Evolutionary conservation across 2,888 invertebrate genomes (phyloP).

Genomic region (Galerucella nymphaeae): DNA sequence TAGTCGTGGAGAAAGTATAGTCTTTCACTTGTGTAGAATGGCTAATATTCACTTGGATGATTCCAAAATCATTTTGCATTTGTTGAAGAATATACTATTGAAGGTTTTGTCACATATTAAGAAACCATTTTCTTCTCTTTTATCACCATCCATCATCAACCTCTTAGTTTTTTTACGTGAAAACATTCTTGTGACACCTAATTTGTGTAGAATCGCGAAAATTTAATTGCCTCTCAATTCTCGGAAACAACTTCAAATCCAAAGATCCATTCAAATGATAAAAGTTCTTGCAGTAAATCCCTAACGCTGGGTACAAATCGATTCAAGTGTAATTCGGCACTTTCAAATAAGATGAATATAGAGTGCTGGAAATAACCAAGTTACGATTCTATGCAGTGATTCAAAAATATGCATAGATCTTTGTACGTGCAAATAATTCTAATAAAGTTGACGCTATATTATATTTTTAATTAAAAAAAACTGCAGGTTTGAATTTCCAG

Average conservation of each 20-base stretch:
- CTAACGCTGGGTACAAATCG: not conserved
- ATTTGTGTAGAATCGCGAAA: not conserved
- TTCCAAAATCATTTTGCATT: too few species aligned
- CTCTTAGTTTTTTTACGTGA: too few species aligned
- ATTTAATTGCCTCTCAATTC: not conserved
- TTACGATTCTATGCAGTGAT: constrained; percentile 13
- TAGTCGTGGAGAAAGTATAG: too few species aligned
- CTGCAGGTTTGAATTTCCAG: not conserved
- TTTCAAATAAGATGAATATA: constrained; percentile 6
- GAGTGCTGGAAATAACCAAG: constrained; percentile 4
- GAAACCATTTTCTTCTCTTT: too few species aligned
- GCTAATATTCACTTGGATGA: too few species aligned
- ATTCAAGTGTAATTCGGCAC: constrained; percentile 10
- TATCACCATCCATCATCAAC: too few species aligned
- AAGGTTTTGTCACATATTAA: too few species aligned
- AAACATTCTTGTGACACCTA: not conserved
- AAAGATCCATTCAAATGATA: constrained; percentile 11
- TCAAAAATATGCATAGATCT: constrained; percentile 4
- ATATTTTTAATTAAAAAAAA: not conserved
- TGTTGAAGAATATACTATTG: too few species aligned
- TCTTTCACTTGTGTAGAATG: too few species aligned
- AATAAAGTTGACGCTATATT: not conserved
- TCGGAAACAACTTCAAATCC: not conserved
- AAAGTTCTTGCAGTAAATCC: constrained; percentile 7
- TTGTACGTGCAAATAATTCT: constrained; percentile 5